Conservation (phyloP, 2,797 vertebrate species). For the Clarias laeviceps region DNA sequence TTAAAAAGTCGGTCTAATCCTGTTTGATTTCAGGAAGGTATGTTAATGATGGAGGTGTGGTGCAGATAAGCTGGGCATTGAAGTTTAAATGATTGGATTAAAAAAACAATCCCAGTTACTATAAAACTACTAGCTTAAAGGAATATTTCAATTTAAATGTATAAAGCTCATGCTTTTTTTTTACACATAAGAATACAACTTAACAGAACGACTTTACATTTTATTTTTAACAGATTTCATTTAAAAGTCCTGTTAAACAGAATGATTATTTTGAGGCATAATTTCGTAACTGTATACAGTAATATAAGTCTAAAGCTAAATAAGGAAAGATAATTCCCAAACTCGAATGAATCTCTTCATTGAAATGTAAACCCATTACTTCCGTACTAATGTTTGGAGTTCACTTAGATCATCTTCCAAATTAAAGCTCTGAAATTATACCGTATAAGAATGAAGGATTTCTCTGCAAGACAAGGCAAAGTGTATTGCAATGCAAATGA, state of each 20-base stretch:
- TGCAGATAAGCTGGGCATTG: too few species aligned
- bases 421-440: not conserved
- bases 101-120: slow-evolving; percentile 3
- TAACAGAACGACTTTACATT: not conserved
- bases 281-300: not conserved
- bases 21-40: not conserved
- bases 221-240: not conserved
- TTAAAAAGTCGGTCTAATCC: not conserved
- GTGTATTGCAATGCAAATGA: not conserved
- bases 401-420: not conserved
- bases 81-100: not conserved
- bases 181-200: not conserved
- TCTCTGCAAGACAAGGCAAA: not conserved
- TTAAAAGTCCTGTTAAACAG: not conserved
- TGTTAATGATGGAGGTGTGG: slow-evolving; percentile 1
- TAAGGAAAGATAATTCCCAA: not conserved
- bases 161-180: not conserved
- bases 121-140: not conserved
- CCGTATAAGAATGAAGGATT: not conserved
- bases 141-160: not conserved
- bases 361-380: not conserved
- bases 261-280: not conserved
- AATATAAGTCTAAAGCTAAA: not conserved
- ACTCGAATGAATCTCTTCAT: not conserved
- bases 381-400: not conserved